These are phyloP conservation scores for Salmo trutta DNA, from an alignment of 2,797 vertebrate species.

Conservation along the genomic window DNA sequence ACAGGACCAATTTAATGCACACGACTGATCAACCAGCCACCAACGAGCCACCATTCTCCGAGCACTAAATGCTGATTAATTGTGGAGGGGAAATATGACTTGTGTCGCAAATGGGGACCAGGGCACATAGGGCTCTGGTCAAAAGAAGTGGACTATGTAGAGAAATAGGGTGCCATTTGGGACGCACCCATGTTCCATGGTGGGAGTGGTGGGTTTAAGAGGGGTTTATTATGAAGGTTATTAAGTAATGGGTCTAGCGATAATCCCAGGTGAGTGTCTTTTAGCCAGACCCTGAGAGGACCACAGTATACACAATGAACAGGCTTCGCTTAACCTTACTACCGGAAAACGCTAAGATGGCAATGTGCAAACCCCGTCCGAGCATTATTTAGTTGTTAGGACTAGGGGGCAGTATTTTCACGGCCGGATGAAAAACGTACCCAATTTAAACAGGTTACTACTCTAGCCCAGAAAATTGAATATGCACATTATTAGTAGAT, in stretches of 20 bases:
- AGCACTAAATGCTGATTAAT: constrained; percentile 61
- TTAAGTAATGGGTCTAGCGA: constrained; percentile 73
- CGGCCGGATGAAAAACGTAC: too few relatives aligned
- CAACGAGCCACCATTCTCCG: background rate
- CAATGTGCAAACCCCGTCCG: constrained; percentile 1
- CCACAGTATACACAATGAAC: constrained; percentile 30
- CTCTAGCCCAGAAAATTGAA: too few relatives aligned
- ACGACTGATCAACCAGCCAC: constrained; percentile 14
- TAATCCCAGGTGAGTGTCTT: constrained; percentile 70
- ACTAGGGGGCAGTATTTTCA: too few relatives aligned
- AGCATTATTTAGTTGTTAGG: constrained; percentile 37
- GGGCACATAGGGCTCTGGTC: background rate
- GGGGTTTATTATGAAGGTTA: constrained; percentile 66
- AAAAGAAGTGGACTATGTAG: background rate
- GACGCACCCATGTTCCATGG: constrained; percentile 45
- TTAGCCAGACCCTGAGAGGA: constrained; percentile 27
- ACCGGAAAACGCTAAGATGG: constrained; percentile 46
- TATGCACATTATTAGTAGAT: too few relatives aligned
- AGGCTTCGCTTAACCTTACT: constrained; percentile 49
- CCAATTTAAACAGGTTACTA: too few relatives aligned
- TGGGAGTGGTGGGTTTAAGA: constrained; percentile 47
- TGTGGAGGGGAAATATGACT: constrained; percentile 19
- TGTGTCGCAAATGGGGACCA: background rate
- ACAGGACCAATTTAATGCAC: constrained; percentile 54
- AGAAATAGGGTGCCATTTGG: background rate